These are phyloP conservation scores for Blastobasis adustella DNA, from an alignment of 2,888 invertebrate genomes.

Conservation along the genomic window DNA sequence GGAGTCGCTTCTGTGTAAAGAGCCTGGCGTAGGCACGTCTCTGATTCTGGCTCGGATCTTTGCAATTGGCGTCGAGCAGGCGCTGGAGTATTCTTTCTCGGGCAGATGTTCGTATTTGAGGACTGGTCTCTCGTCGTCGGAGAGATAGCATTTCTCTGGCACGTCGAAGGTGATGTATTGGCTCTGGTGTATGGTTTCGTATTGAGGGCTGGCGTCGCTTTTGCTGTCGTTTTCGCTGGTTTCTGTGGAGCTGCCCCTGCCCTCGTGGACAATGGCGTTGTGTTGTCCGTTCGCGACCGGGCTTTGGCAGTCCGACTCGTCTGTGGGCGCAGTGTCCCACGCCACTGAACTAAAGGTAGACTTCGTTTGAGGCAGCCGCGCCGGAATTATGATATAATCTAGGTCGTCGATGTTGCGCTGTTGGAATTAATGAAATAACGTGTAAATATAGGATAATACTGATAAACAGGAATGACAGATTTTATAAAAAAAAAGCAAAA, in stretches of 20 bases:
- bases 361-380: conserved; percentile 38
- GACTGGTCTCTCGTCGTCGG: conserved; percentile 28
- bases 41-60: conserved; percentile 48
- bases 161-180: conserved; percentile 19
- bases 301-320: conserved; percentile 49
- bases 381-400: conserved; percentile 58
- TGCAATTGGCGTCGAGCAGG: conserved; percentile 58
- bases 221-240: conserved; percentile 47
- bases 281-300: conserved; percentile 38
- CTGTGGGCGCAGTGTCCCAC: conserved; percentile 50
- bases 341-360: conserved; percentile 41
- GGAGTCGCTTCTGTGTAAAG: conserved; percentile 60
- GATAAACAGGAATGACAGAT: not conserved
- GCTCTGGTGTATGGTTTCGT: conserved; percentile 43
- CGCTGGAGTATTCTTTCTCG: conserved; percentile 48
- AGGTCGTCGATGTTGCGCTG: conserved; percentile 51
- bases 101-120: conserved; percentile 37
- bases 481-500: conserved; percentile 22
- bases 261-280: conserved; percentile 39
- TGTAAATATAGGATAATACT: not conserved
- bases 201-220: conserved; percentile 39
- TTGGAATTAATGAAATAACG: not conserved
- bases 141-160: conserved; percentile 40
- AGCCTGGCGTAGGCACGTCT: conserved; percentile 49
- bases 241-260: conserved; percentile 36